Conservation (phyloP, 2,888 invertebrate genomes). For the Oscheius sp. region DNA sequence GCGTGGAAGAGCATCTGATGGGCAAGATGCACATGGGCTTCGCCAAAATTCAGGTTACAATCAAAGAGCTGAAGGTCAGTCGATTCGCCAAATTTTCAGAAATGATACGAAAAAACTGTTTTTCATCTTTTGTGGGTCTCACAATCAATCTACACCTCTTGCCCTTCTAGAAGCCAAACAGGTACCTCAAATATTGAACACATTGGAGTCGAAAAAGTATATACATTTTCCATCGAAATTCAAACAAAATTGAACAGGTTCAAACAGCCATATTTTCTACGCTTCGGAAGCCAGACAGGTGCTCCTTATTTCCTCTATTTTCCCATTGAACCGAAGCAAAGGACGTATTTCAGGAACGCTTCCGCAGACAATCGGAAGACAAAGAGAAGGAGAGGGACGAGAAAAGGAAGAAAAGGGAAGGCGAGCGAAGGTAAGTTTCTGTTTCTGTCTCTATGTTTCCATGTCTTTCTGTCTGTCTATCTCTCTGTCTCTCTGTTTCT, state of each 20-base stretch:
- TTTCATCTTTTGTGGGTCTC: constrained; percentile 10
- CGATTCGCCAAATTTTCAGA: background rate
- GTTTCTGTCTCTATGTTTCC: too few relatives aligned
- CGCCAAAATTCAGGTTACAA: constrained; percentile 62
- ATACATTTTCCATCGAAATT: background rate
- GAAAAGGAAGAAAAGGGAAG: constrained; percentile 14
- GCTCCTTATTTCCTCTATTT: constrained; percentile 4
- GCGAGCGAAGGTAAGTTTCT: background rate
- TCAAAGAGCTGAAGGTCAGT: constrained; percentile 49
- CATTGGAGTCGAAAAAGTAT: background rate
- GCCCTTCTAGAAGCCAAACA: constrained; percentile 1
- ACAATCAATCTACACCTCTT: background rate
- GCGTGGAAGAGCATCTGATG: constrained; percentile 96
- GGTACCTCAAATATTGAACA: constrained; percentile 7
- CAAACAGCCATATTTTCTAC: background rate
- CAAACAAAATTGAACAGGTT: background rate
- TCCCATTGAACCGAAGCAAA: background rate
- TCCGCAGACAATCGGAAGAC: constrained; percentile 23
- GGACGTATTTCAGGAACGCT: constrained; percentile 13
- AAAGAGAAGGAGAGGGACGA: constrained; percentile 27
- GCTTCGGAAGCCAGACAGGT: constrained; percentile 17
- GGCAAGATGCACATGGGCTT: constrained; percentile 98
- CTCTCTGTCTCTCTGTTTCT: too few relatives aligned
- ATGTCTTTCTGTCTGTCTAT: too few relatives aligned
- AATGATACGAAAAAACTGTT: background rate